A percentile compares a stretch with the other conserved stretches of the same genome.
Evolutionary conservation across 2,888 invertebrate species (phyloP).

Genomic region (Tinea pellionella): DNA sequence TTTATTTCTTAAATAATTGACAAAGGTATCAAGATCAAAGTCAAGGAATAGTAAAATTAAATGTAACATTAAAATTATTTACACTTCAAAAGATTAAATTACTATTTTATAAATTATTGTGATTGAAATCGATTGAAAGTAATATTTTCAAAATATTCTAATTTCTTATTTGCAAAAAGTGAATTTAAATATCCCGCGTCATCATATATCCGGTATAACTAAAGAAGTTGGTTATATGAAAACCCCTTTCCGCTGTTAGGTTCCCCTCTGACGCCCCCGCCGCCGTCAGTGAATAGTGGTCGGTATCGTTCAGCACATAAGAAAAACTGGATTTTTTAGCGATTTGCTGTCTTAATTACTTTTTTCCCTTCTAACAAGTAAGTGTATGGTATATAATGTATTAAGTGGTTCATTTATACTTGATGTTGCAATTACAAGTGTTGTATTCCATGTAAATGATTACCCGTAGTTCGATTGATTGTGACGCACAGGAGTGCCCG

Average conservation of each 20-base stretch:
- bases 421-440: neutral
- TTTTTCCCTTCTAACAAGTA: constrained; percentile 69
- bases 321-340: constrained; percentile 65
- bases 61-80: too few species aligned
- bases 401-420: neutral
- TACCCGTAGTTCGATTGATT: constrained; percentile 21
- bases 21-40: too few species aligned
- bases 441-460: neutral
- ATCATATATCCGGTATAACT: constrained; percentile 19
- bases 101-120: too few species aligned
- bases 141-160: too few species aligned
- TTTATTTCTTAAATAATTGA: too few species aligned
- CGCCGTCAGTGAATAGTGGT: constrained; percentile 49
- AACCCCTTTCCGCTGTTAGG: constrained; percentile 68
- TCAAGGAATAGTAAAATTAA: too few species aligned
- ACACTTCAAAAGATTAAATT: too few species aligned
- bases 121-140: too few species aligned
- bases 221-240: constrained; percentile 53
- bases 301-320: constrained; percentile 68
- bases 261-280: constrained; percentile 68
- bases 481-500: constrained; percentile 75
- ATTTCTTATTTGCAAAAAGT: too few species aligned
- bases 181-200: constrained; percentile 15
- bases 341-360: constrained; percentile 67
- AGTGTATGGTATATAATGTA: constrained; percentile 36